phyloP scores from a whole-genome alignment of 2,888 invertebrate genomes.

The Trilocha varians region DNA sequence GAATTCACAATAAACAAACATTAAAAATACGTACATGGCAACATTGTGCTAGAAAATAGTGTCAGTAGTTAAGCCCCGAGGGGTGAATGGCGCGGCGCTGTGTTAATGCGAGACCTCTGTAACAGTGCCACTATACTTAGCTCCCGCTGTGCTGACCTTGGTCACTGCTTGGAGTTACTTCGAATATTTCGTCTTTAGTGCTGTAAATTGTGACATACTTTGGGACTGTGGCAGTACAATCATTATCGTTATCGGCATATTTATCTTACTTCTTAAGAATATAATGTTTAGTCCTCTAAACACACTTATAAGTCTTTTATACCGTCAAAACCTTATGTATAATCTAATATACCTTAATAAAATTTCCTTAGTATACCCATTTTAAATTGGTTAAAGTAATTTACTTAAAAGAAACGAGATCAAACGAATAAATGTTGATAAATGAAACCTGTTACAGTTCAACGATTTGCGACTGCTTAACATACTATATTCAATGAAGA shows the following conservation, averaged over 20 bases:
- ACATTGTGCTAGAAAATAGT: neutral
- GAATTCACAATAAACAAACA: no score
- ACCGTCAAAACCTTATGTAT: no score
- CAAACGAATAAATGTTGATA: neutral
- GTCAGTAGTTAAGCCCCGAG: constrained; percentile 1
- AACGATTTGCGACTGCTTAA: neutral
- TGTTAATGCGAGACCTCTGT: constrained; percentile 44
- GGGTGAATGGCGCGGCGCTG: constrained; percentile 17
- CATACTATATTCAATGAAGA: no score
- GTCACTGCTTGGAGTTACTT: neutral
- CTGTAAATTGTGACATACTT: no score
- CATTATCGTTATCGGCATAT: no score
- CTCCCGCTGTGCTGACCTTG: constrained; percentile 20
- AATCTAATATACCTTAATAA: no score
- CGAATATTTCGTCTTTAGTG: neutral
- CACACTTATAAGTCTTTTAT: no score
- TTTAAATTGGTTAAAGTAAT: neutral
- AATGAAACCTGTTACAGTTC: neutral
- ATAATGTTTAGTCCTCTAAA: no score
- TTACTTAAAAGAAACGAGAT: neutral
- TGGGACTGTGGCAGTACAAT: no score
- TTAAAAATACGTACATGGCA: neutral
- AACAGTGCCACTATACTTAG: constrained; percentile 25
- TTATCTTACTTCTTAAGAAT: no score
- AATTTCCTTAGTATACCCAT: no score